Base-by-base conservation (phyloP, 2,888 invertebrate species). In the Ceriagrion tenellum region DNA sequence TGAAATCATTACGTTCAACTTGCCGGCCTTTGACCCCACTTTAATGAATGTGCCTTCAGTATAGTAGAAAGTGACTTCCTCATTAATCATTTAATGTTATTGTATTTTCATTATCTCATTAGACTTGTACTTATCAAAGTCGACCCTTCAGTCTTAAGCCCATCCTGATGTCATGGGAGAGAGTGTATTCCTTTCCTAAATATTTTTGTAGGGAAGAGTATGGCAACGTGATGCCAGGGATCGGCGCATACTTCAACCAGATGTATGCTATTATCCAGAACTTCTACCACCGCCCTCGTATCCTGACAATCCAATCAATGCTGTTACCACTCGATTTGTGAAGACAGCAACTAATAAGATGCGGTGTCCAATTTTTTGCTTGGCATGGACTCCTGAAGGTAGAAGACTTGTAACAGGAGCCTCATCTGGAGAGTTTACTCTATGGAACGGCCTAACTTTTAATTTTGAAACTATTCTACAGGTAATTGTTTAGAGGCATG, bases 381-480 rank as follows among this genome's bases (percentile, higher is more conserved):
- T 99, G 97, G 99, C 99, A 26, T 99, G 99, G 99, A 99, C 99
- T 13, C 99, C 99, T 0, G 99, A 99, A 97, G 99, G 99, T 26
- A 98, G 99, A 96, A 98, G 99, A 96, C 97, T 99, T 95, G 99
- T 99, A 13, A 99, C 99, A 1, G 99, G 99, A 20, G 99, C 99
- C 47, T 99, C 99, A 56, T 99, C 99, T 95, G 99, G 99, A 90
- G 99, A 99, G 97, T 99, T 99, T 96, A 99, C 99, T 0, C 97
- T 99, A 6, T 99, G 99, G 99, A 99, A 99, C 97, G 99, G 99
- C 59, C 98, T 99, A 56, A 99, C 99, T n/a, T 99, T 99, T 97
- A 99, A 99, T 97, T 99, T 99, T 97, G 99, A 99, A 97, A 99
- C 99, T n/a, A 99, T 99, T 97, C 97, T 99, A 95, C 99, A 99